Base-by-base conservation (phyloP, 2,113 vertebrate species). In the Archocentrus centrarchus region DNA sequence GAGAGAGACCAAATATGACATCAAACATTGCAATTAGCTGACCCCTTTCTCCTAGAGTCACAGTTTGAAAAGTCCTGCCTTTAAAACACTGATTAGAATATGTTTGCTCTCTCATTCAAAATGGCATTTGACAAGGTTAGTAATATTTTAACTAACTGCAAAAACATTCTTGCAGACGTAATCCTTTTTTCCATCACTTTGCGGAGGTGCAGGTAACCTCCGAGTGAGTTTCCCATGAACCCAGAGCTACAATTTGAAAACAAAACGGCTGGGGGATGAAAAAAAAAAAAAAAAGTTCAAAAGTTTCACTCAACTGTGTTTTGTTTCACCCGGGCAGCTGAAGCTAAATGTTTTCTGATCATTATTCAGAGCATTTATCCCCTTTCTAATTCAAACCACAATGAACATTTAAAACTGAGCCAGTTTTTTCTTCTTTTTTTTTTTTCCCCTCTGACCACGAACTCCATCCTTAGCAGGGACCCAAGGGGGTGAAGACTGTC, bases 111-210 rank as follows among this genome's bases (percentile, higher is more conserved):
- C 93, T 96, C 59, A 89, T 94, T 95, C 88, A 81, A 94, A 95
- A 95, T 93, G 94, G 89, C 95, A 93, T 92, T 93, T 95, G 95
- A 96, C 94, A 96, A 95, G 93, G 93, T 93, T 93, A 93, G 92
- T 88, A 94, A 95, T 96, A 95, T 96, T 96, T 96, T 93, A 95
- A 85, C 89, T 85, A 92, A 93, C 94, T 93, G 92, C 86, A 91
- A 94, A 95, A 96, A 96, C 95, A 96, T 95, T 96, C 94, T 90
- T 86, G 76, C 53, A 86, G 92, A 90, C 58, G 7, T 93, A 95
- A 95, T 93, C 63, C 62, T 60, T 93, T 92, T 95, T 93, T 88
- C 91, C 94, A 92, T 88, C 80, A 75, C 90, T 89, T 89, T 90
- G 79, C 79, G 90, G 90, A 83, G 91, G 87, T 58, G 66, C 93